Evolutionary conservation across 2,797 vertebrate genomes (phyloP).

Genomic region (Aplochiton taeniatus): DNA sequence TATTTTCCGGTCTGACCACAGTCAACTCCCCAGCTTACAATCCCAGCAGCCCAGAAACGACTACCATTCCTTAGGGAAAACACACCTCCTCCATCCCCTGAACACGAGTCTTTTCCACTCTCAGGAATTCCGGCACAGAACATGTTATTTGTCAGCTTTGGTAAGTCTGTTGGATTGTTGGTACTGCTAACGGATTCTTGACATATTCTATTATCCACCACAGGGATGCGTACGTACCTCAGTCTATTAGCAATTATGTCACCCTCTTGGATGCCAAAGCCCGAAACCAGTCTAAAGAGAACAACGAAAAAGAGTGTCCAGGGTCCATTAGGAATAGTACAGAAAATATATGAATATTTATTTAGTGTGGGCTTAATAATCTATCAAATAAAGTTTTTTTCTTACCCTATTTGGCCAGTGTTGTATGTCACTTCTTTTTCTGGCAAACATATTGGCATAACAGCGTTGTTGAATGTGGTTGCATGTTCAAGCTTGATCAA

Average conservation of each 20-base stretch:
- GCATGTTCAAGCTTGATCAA: slow-evolving; percentile 58
- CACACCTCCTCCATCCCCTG: slow-evolving; percentile 46
- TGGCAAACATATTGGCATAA: slow-evolving; percentile 73
- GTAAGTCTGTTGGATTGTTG: rapidly evolving
- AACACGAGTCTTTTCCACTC: slow-evolving; percentile 38
- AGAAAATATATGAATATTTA: not conserved
- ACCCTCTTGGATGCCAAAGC: slow-evolving; percentile 37
- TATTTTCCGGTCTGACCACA: slow-evolving; percentile 37
- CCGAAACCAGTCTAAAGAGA: slow-evolving; percentile 55
- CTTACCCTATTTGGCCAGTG: slow-evolving; percentile 52
- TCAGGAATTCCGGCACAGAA: slow-evolving; percentile 50
- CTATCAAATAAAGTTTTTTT: not conserved
- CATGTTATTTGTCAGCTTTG: slow-evolving; percentile 52
- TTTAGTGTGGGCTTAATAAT: not conserved
- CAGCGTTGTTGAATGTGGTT: slow-evolving; percentile 48
- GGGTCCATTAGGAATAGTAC: not conserved
- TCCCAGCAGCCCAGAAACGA: slow-evolving; percentile 36
- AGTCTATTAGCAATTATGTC: slow-evolving; percentile 19
- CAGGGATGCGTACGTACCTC: slow-evolving; percentile 47
- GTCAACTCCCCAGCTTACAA: slow-evolving; percentile 52
- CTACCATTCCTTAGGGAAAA: slow-evolving; percentile 11
- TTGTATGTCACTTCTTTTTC: slow-evolving; percentile 17
- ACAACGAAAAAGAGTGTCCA: not conserved
- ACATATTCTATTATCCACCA: slow-evolving; percentile 55
- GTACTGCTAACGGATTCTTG: rapidly evolving